Evolutionary conservation across 1,140 invertebrate species (phyloP).

Genomic region (Panulirus ornatus): DNA sequence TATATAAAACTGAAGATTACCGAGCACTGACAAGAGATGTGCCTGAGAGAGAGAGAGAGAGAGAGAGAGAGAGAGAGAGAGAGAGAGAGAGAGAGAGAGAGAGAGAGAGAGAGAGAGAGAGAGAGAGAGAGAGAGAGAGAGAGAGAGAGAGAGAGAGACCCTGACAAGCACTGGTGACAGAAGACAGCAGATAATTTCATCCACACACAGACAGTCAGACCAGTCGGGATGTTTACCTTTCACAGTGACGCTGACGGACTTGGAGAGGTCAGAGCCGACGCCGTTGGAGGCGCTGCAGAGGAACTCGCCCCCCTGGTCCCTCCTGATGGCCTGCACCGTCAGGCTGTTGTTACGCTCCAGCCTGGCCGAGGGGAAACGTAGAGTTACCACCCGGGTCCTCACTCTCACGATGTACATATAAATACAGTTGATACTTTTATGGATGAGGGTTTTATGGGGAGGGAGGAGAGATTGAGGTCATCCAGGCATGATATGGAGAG

Average conservation of each 20-base stretch:
- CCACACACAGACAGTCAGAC: not conserved
- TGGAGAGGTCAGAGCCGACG: slow-evolving; percentile 62
- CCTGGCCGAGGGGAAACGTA: not conserved
- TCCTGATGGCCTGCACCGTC: not conserved
- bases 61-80: not conserved
- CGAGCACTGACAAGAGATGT: not conserved
- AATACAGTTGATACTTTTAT: too few relatives aligned
- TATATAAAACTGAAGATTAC: not conserved
- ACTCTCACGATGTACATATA: too few relatives aligned
- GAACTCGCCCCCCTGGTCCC: slow-evolving; percentile 55
- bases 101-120: not conserved
- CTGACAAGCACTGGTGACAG: too few relatives aligned
- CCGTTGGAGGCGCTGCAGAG: slow-evolving; percentile 62
- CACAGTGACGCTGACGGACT: slow-evolving; percentile 43
- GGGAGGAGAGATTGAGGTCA: slow-evolving; percentile 85
- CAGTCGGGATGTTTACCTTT: slow-evolving; percentile 46
- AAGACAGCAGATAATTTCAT: not conserved
- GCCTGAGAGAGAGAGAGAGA: not conserved
- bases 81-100: not conserved
- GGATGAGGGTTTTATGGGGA: too few relatives aligned
- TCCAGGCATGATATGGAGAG: slow-evolving; percentile 95
- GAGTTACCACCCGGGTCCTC: not conserved
- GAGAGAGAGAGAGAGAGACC: not conserved
- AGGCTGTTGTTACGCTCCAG: slow-evolving; percentile 40
- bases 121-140: not conserved